Evolutionary conservation across 2,113 vertebrate genomes (phyloP), one percentile per base, ranked within the genome.

Genomic region (Loxodonta africana): DNA sequence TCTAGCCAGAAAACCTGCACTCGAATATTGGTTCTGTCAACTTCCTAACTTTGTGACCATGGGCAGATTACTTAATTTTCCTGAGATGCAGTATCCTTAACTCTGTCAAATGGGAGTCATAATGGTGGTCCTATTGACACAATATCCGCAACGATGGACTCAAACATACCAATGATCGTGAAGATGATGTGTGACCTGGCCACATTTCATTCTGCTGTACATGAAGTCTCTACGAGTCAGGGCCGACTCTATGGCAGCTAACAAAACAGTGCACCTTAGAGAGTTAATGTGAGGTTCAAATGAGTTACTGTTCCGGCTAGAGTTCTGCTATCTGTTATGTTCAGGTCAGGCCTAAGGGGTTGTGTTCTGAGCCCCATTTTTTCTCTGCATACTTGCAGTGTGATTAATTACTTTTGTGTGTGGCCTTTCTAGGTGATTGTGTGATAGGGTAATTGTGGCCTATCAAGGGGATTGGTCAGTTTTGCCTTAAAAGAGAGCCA

Each of bases 1-100:
- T 81, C 37, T 15, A 96, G 23, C 20, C 30, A 83, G 74, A 95
- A 93, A 88, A 20, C 8, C 41, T 74, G 33, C 18, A n/a, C 82
- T 93, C 95, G 53, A 74, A 89, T 46, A 10, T 78, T 63, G n/a
- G 28, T 33, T 83, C 67, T 63, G 30, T 74, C 14, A 82, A 53
- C 3, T 83, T 86, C 7, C 28, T 80, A 33, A 53, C 46, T 83
- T 90, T 33, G 37, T 95, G 67, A 97, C 10, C 37, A 81, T 84
- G 78, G 65, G 21, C 1, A 93, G 88, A 44, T 91, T 82, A 81
- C 3, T 83, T 65, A 74, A 63, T n/a, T 80, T 91, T 85, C 83
- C 53, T 76, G 23, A 83, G 41, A 65, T 33, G 62, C 41, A 69
- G 30, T 94, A 65, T n/a, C n/a, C 1, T 96, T 77, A 63, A 33